Evolutionary conservation across 2,797 vertebrate species (phyloP).

Genomic region (Squalus acanthias): DNA sequence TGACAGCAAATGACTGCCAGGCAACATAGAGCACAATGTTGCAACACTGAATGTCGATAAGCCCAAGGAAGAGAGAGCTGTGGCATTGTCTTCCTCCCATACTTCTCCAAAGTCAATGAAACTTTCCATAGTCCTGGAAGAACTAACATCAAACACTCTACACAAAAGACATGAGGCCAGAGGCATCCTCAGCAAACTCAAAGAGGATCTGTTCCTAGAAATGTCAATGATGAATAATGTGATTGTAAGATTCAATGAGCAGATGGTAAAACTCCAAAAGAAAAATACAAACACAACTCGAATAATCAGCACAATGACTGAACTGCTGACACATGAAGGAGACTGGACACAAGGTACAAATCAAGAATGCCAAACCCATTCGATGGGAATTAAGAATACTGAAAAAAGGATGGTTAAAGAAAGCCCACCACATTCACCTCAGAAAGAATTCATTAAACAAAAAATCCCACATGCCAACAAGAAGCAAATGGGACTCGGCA

Average conservation of each 20-base stretch:
- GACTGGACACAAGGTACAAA: neutral
- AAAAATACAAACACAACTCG: neutral
- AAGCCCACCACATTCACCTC: neutral
- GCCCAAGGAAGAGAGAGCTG: neutral
- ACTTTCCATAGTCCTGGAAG: neutral
- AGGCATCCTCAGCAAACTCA: neutral
- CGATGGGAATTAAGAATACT: neutral
- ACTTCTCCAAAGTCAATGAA: neutral
- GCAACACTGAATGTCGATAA: neutral
- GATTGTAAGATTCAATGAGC: neutral
- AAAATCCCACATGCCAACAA: neutral
- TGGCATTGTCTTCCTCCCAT: neutral
- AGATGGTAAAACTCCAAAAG: neutral
- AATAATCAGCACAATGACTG: neutral
- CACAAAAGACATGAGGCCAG: neutral
- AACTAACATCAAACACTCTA: neutral
- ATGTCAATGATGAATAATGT: neutral
- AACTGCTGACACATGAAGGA: neutral
- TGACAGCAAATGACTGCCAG: neutral
- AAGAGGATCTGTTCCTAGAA: neutral
- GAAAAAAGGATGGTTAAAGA: neutral
- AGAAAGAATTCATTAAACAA: neutral
- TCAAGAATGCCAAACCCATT: neutral
- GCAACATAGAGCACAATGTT: neutral
- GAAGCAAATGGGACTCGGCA: neutral